Conservation (phyloP, 2,888 invertebrate species). For the Spilarctia lutea region DNA sequence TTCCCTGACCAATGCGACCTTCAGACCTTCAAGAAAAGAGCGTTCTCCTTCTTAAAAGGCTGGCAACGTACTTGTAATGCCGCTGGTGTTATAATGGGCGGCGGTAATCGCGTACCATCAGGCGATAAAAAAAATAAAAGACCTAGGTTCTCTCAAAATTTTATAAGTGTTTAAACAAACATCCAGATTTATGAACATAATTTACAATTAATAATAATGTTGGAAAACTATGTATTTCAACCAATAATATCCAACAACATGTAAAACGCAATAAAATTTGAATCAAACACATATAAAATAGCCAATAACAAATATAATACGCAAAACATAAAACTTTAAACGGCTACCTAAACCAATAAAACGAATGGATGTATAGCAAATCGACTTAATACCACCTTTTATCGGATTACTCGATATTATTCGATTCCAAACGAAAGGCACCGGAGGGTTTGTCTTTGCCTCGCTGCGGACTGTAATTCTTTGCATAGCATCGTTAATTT, state of each 20-base stretch:
- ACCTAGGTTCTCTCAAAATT: background rate
- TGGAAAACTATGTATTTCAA: background rate
- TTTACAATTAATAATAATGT: background rate
- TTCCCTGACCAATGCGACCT: too few species aligned
- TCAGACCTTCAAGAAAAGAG: too few species aligned
- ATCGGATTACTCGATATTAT: slow-evolving; percentile 65
- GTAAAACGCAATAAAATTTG: slow-evolving; percentile 19
- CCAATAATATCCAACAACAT: background rate
- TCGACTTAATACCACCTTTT: slow-evolving; percentile 65
- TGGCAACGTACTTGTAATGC: too few species aligned
- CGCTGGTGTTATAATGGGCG: too few species aligned
- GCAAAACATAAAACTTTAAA: slow-evolving; percentile 34
- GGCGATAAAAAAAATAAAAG: too few species aligned
- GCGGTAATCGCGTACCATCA: too few species aligned
- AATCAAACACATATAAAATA: slow-evolving; percentile 26
- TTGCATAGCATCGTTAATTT: slow-evolving; percentile 77
- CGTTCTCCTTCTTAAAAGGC: too few species aligned
- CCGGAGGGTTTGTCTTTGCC: slow-evolving; percentile 45
- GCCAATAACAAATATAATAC: slow-evolving; percentile 19
- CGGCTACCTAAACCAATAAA: slow-evolving; percentile 47
- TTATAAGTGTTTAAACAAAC: background rate
- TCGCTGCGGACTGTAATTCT: slow-evolving; percentile 60
- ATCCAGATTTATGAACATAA: background rate
- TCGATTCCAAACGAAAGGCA: slow-evolving; percentile 60
- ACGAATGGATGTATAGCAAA: slow-evolving; percentile 53